Conservation (phyloP, 1,140 invertebrate species). For the Pachyrhynchus sulphureomaculatus region DNA sequence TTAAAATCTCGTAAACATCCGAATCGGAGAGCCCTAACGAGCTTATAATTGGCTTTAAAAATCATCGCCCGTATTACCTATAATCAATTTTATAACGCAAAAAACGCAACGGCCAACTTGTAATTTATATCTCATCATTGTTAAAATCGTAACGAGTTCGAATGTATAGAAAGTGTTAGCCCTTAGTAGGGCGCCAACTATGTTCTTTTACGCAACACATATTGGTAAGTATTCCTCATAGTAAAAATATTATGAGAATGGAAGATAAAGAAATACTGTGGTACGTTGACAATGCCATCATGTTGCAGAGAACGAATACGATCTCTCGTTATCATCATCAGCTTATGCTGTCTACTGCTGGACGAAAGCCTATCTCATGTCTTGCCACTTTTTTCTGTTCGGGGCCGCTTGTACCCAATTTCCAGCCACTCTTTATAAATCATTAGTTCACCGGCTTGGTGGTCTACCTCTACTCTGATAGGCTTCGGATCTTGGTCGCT, state of each 20-base stretch:
- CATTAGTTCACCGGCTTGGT: too few relatives aligned
- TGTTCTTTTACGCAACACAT: neutral
- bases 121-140: constrained; percentile 42
- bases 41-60: constrained; percentile 40
- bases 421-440: too few relatives aligned
- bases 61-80: constrained; percentile 41
- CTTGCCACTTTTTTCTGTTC: too few relatives aligned
- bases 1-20: constrained; percentile 36
- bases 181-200: too few relatives aligned
- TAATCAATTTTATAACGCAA: constrained; percentile 40
- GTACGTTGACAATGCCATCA: neutral
- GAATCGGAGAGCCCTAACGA: constrained; percentile 34
- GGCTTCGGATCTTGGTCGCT: too few relatives aligned
- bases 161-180: neutral
- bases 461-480: too few relatives aligned
- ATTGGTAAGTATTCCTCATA: neutral
- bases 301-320: too few relatives aligned
- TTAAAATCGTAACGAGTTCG: constrained; percentile 12
- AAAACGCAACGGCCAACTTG: constrained; percentile 30
- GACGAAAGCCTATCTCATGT: too few relatives aligned
- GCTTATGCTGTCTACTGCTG: too few relatives aligned
- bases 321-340: too few relatives aligned
- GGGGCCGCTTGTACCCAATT: too few relatives aligned
- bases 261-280: neutral
- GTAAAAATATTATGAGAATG: neutral